Base-by-base conservation (phyloP, 2,797 vertebrate genomes). In the Aphelocoma californica region DNA sequence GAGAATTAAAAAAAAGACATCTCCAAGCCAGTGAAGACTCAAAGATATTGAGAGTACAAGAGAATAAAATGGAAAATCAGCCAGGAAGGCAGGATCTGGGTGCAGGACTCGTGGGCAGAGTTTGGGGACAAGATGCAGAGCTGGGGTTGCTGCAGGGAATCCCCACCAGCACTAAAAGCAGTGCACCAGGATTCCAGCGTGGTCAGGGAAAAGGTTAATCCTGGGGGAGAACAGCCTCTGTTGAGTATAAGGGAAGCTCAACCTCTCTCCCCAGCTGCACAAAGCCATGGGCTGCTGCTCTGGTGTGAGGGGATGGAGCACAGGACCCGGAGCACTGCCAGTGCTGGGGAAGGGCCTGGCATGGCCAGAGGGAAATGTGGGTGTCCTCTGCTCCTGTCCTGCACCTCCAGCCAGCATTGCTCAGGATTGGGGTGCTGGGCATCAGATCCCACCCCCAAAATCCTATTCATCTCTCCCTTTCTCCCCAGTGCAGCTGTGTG, bases 11-110 rank as follows among this genome's bases (percentile, higher is more conserved):
- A 20, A 71, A 18, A 50, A 58, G n/a, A 21, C 0, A 2, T 83
- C 48, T 71, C n/a, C 18, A 48, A 79, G 73, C 28, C 32, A 19
- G 32, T 14, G 44, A 64, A 72, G 53, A 18, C 60, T 81, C n/a
- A 44, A 78, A 85, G 64, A 32, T 75, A 44, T n/a, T 12, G 47
- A 25, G 7, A 64, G 42, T 45, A 65, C 34, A 50, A 28, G 69
- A 81, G 73, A 90, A 69, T n/a, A 60, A 83, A 90, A 64, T 31
- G 53, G 61, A 45, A 86, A 81, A 77, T n/a, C 64, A 66, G 47
- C 4, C 47, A 17, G 1, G 6, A 19, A 34, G 24, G 65, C 11
- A 10, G 28, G 29, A n/a, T 9, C 38, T 50, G 51, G 16, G 32
- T 12, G 10, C 40, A 51, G 84, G 31, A 34, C 18, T 61, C 1